Evolutionary conservation across 2,888 invertebrate species (phyloP), one percentile per base, ranked within the genome.

Genomic region (Thyatira batis): DNA sequence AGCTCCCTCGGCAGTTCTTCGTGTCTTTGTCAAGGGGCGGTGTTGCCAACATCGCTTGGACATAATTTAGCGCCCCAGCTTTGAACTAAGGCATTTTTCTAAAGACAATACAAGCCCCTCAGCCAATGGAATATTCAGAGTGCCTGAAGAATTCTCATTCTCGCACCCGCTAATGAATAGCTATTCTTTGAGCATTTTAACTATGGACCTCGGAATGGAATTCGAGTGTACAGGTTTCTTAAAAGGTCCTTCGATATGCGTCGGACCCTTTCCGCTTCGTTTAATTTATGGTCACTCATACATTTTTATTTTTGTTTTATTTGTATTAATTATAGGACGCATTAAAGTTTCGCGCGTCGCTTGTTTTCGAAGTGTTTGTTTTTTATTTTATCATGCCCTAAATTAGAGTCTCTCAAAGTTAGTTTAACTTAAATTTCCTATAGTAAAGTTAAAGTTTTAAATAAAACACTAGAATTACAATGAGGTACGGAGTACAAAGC

Each of bases 141-240:
- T 87, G 84, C 87, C 80, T 87, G 71, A 86, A 87, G 90, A 91
- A 92, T 92, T 88, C 89, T 89, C 84, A 91, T 90, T 89, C 90
- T 92, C 91, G 90, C 92, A 84, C 91, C 89, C 85, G 80, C 90
- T 92, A 92, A 91, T 92, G 92, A 92, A 92, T 91, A 92, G 89
- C 89, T 90, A 92, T 92, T 89, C 91, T 89, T 85, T 81, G 84
- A 85, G 89, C 86, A 92, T 92, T 91, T 92, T 90, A 92, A 90
- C 92, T 91, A 92, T 92, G 92, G 87, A 69, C 78, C 78, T 78
- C 76, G 89, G 92, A 88, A 90, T 90, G 92, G 92, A 87, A 90
- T 92, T 80, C 76, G 80, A 85, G 80, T 89, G 91, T 89, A 87
- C 89, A 89, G 88, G 89, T 90, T 86, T 89, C 89, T 89, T 88